Evolutionary conservation across 2,113 vertebrate genomes (phyloP).

Genomic region (Sinocyclocheilus maitianheensis): DNA sequence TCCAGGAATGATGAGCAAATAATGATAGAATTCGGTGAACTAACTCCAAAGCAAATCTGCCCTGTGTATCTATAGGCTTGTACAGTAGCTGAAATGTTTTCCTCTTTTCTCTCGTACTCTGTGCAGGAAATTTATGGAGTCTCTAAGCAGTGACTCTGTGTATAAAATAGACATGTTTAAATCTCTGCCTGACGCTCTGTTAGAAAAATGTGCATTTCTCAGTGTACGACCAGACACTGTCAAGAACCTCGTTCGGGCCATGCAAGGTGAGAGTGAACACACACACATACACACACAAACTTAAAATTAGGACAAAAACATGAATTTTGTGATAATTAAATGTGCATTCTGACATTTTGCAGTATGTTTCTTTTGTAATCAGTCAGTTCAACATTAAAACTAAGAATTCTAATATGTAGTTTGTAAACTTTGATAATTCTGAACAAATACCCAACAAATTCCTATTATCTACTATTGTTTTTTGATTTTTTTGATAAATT

Average conservation of each 20-base stretch:
- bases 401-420: neutral
- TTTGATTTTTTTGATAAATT: neutral
- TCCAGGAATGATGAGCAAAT: neutral
- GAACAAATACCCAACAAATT: neutral
- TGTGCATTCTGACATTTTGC: neutral
- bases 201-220: conserved; percentile 96
- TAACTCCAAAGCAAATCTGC: neutral
- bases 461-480: neutral
- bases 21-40: conserved; percentile 68
- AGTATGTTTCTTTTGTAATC: neutral
- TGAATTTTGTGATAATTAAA: neutral
- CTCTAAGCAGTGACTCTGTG: conserved; percentile 88
- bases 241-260: conserved; percentile 90
- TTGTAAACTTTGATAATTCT: neutral
- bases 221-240: conserved; percentile 92
- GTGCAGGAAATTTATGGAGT: conserved; percentile 94
- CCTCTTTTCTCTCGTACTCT: neutral
- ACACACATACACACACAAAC: neutral
- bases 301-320: neutral
- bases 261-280: conserved; percentile 83
- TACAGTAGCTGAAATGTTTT: conserved; percentile 36
- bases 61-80: neutral
- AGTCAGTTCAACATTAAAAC: conserved; percentile 1
- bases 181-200: conserved; percentile 86
- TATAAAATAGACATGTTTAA: conserved; percentile 88